phyloP scores from a whole-genome alignment of 2,113 vertebrate genomes.

The Callorhinus ursinus region DNA sequence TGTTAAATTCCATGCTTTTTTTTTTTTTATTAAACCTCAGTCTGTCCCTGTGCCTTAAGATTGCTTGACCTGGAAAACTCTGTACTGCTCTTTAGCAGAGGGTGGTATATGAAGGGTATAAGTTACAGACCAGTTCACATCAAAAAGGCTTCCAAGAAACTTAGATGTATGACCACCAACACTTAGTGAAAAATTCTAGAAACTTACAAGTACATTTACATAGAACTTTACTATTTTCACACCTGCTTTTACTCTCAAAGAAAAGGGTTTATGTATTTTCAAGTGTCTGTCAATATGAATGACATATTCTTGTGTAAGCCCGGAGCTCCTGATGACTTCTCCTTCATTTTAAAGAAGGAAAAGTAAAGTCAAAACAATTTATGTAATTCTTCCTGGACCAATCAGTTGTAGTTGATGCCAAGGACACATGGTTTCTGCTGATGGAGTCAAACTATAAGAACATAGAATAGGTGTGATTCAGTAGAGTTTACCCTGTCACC shows the following conservation, averaged over 20 bases:
- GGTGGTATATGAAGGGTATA: neutral
- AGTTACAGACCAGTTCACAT: neutral
- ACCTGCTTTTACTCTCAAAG: neutral
- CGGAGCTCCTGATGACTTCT: neutral
- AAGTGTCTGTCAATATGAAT: neutral
- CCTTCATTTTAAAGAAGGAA: slow-evolving; percentile 27
- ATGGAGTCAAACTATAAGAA: neutral
- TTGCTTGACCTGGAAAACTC: neutral
- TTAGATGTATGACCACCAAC: neutral
- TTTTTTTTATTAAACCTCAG: neutral
- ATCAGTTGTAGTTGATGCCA: neutral
- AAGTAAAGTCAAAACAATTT: neutral
- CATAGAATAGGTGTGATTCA: neutral
- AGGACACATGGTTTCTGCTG: neutral
- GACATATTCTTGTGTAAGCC: neutral
- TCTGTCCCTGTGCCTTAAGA: neutral
- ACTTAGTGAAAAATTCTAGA: slow-evolving; percentile 38
- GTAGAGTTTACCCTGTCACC: neutral
- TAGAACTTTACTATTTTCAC: neutral
- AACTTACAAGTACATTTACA: neutral
- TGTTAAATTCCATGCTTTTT: neutral
- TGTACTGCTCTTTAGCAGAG: neutral
- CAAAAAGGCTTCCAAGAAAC: neutral
- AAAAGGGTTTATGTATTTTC: neutral
- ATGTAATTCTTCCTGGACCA: slow-evolving; percentile 7